Evolutionary conservation across 2,113 vertebrate species (phyloP).

Genomic region (Aegotheles bennettii): DNA sequence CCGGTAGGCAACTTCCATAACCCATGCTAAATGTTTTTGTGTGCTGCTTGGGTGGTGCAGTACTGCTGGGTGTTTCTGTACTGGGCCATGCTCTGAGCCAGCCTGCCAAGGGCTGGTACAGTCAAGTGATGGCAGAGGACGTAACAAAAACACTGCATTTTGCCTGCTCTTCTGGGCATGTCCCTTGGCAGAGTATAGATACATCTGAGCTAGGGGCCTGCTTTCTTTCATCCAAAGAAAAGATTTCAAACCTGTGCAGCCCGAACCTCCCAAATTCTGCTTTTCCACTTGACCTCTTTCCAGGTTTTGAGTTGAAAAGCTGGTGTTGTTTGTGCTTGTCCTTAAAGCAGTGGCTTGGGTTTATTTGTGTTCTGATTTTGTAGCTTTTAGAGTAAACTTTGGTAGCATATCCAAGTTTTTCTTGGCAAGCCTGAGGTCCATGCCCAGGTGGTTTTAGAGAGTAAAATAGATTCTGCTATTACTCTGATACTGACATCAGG

Average conservation of each 20-base stretch:
- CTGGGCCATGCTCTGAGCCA: background rate
- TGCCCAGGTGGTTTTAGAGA: background rate
- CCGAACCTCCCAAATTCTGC: background rate
- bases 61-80: background rate
- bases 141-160: fast-evolving
- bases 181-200: background rate
- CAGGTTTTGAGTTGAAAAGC: background rate
- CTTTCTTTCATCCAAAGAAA: background rate
- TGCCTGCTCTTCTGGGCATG: fast-evolving
- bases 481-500: background rate
- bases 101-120: background rate
- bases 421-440: background rate
- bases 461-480: background rate
- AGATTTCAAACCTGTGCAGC: background rate
- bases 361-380: background rate
- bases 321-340: background rate
- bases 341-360: background rate
- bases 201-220: background rate
- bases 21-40: background rate
- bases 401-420: background rate
- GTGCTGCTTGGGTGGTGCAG: background rate
- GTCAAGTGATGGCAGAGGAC: fast-evolving
- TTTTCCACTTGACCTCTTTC: background rate
- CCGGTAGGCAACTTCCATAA: background rate
- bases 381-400: background rate